Conservation (phyloP, 2,113 vertebrate species). For the Mirza zaza region DNA sequence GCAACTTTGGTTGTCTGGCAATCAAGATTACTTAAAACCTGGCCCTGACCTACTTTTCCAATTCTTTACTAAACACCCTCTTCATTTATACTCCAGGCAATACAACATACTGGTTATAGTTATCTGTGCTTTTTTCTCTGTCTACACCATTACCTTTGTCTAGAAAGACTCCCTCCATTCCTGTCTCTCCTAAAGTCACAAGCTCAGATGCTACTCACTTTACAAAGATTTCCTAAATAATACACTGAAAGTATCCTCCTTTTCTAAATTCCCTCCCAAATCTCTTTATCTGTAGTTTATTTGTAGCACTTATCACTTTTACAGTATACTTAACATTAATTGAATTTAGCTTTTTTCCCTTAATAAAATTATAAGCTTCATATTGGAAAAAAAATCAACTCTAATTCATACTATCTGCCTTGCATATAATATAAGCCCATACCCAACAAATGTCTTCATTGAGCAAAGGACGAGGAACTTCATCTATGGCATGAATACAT, state of each 20-base stretch:
- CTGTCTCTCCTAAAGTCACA: background rate
- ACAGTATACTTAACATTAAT: background rate
- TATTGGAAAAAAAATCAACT: background rate
- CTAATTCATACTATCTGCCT: background rate
- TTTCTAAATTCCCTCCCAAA: background rate
- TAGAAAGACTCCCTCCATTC: background rate
- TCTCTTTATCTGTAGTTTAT: background rate
- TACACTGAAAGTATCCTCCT: background rate
- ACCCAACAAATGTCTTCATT: background rate
- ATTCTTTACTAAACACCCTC: background rate
- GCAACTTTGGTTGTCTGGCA: background rate
- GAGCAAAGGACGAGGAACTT: background rate
- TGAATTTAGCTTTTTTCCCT: background rate
- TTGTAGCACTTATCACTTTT: background rate
- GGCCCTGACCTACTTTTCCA: background rate
- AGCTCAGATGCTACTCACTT: background rate
- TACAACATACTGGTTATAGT: background rate
- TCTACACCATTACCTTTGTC: too few species aligned
- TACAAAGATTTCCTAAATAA: background rate
- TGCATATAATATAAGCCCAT: background rate
- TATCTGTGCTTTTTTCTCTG: too few species aligned
- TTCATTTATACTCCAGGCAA: background rate
- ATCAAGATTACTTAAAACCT: background rate
- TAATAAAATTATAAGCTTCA: background rate
- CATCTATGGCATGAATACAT: background rate